These are phyloP conservation scores for Anas georgica DNA, from an alignment of 2,797 vertebrate species.

Conservation along the genomic window DNA sequence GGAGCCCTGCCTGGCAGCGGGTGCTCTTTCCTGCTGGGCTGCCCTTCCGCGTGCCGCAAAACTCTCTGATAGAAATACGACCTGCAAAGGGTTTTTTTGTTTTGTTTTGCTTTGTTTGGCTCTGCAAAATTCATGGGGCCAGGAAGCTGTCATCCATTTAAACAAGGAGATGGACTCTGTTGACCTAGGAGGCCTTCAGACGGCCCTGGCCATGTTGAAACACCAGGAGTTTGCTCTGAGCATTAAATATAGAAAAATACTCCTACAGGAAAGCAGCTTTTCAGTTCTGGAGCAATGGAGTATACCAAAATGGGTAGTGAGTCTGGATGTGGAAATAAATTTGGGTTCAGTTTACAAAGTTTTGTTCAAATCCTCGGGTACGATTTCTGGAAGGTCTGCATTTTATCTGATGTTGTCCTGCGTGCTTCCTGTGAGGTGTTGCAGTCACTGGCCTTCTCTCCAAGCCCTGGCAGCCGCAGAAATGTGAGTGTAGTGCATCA, in stretches of 20 bases:
- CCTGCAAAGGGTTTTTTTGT: background rate
- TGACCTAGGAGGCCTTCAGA: background rate
- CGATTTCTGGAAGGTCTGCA: background rate
- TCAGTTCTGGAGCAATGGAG: background rate
- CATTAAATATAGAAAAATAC: fast-evolving
- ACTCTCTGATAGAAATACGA: background rate
- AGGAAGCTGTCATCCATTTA: background rate
- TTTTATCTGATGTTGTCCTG: background rate
- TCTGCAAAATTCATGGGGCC: background rate
- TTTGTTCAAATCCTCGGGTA: background rate
- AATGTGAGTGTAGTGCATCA: fast-evolving
- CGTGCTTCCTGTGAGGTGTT: background rate
- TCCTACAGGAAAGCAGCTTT: background rate
- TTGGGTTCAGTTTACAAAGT: background rate
- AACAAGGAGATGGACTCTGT: background rate
- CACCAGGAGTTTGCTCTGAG: background rate
- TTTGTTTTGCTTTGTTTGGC: background rate
- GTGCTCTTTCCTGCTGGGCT: background rate
- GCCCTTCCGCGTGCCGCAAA: conserved; percentile 10
- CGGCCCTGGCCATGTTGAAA: background rate
- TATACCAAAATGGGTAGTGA: background rate
- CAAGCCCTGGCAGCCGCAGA: fast-evolving
- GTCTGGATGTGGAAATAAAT: background rate
- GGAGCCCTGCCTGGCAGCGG: background rate
- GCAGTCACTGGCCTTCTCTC: background rate